These are phyloP conservation scores for Tympanuchus pallidicinctus DNA, from an alignment of 2,113 vertebrate genomes.

Conservation along the genomic window DNA sequence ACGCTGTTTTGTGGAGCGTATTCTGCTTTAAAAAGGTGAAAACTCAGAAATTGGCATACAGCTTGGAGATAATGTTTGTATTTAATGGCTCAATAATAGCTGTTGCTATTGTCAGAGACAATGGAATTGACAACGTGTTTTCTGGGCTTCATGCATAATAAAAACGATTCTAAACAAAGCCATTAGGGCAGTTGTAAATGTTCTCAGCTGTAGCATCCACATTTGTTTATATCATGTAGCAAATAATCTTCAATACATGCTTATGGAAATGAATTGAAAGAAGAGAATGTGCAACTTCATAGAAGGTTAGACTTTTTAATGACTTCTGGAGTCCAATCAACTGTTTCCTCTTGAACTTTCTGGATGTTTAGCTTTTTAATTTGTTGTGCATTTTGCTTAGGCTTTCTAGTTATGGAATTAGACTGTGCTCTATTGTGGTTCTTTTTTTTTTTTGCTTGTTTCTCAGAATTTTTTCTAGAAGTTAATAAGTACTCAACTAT, in stretches of 20 bases:
- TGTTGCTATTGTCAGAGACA: neutral
- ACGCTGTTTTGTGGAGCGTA: neutral
- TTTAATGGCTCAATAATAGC: neutral
- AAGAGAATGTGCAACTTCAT: neutral
- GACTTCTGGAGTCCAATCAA: neutral
- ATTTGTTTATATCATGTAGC: neutral
- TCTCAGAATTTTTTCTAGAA: neutral
- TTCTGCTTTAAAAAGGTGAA: neutral
- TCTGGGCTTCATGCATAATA: neutral
- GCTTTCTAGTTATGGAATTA: neutral
- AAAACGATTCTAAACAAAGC: neutral
- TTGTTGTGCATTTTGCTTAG: neutral
- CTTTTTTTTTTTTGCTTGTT: neutral
- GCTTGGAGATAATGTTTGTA: neutral
- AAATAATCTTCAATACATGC: neutral
- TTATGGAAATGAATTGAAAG: neutral
- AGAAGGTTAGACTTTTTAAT: neutral
- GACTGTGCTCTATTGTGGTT: neutral
- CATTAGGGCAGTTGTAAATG: neutral
- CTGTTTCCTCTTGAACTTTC: neutral
- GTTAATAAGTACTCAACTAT: neutral
- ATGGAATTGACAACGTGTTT: neutral
- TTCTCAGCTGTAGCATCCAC: neutral
- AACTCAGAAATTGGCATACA: neutral
- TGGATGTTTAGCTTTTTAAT: neutral